These are phyloP conservation scores for Laspeyria flexula DNA, from an alignment of 2,888 invertebrate species.

Conservation along the genomic window DNA sequence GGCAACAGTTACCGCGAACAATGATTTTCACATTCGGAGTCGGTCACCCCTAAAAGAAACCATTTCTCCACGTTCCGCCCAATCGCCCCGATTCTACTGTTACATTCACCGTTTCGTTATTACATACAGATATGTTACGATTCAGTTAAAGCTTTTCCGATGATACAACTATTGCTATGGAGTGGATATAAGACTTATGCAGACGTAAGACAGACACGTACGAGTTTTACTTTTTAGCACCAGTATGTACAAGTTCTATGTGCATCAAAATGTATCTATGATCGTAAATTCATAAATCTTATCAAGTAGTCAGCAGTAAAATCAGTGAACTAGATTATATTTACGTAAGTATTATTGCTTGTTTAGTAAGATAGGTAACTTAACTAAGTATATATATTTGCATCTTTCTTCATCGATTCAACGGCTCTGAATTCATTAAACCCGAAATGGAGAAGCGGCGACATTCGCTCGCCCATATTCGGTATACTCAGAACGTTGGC, in stretches of 20 bases:
- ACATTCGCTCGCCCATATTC: conserved; percentile 56
- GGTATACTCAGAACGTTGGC: conserved; percentile 55
- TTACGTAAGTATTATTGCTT: conserved; percentile 47
- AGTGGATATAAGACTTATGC: neutral
- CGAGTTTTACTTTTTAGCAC: too few relatives aligned
- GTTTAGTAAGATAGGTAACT: conserved; percentile 25
- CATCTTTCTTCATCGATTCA: conserved; percentile 47
- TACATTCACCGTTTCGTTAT: conserved; percentile 34
- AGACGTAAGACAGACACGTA: too few relatives aligned
- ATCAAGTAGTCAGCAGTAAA: conserved; percentile 35
- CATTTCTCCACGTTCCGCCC: conserved; percentile 49
- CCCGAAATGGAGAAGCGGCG: conserved; percentile 52
- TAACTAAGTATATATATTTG: conserved; percentile 31
- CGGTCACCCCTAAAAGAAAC: conserved; percentile 57
- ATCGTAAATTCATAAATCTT: conserved; percentile 10
- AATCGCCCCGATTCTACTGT: conserved; percentile 37
- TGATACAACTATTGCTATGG: conserved; percentile 17
- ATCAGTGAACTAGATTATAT: conserved; percentile 35
- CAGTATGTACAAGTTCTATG: too few relatives aligned
- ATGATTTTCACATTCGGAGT: conserved; percentile 53
- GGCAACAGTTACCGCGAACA: conserved; percentile 49
- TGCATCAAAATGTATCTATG: neutral
- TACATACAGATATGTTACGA: conserved; percentile 48
- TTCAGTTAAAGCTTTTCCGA: conserved; percentile 50
- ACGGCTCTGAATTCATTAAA: conserved; percentile 57